Conservation (phyloP, 1,140 invertebrate species). For the Ruditapes philippinarum region DNA sequence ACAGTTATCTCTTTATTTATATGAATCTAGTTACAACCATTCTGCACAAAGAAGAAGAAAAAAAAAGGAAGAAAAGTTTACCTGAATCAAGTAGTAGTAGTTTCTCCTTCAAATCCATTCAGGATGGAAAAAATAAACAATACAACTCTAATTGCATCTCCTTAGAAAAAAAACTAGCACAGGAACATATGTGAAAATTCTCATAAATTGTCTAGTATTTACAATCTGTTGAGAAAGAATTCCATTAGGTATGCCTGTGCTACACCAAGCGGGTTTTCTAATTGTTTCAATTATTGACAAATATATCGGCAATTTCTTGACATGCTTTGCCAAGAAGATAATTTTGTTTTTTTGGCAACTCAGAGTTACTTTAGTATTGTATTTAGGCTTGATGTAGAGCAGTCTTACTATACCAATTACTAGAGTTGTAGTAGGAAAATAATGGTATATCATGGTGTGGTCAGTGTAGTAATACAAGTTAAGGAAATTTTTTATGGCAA, state of each 20-base stretch:
- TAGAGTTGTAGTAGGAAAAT: no score
- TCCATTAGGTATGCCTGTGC: slow-evolving; percentile 9
- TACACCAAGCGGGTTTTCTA: background rate
- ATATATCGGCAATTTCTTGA: slow-evolving; percentile 4
- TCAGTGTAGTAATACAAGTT: no score
- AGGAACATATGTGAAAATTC: background rate
- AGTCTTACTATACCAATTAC: no score
- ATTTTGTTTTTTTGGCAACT: slow-evolving; percentile 19
- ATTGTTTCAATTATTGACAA: slow-evolving; percentile 38
- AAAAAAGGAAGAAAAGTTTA: no score
- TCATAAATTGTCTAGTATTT: slow-evolving; percentile 18
- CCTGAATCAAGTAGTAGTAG: background rate
- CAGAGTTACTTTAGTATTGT: no score
- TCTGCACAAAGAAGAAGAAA: no score
- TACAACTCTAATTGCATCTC: background rate
- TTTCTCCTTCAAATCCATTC: background rate
- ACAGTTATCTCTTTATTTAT: no score
- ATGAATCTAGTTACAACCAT: no score
- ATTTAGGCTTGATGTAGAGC: no score
- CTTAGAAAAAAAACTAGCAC: background rate
- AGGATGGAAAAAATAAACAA: background rate
- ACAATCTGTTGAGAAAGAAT: background rate
- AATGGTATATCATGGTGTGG: no score
- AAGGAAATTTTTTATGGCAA: no score
- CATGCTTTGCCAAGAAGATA: background rate